phyloP scores from a whole-genome alignment of 2,113 vertebrate genomes.

The Terrapene triunguis region DNA sequence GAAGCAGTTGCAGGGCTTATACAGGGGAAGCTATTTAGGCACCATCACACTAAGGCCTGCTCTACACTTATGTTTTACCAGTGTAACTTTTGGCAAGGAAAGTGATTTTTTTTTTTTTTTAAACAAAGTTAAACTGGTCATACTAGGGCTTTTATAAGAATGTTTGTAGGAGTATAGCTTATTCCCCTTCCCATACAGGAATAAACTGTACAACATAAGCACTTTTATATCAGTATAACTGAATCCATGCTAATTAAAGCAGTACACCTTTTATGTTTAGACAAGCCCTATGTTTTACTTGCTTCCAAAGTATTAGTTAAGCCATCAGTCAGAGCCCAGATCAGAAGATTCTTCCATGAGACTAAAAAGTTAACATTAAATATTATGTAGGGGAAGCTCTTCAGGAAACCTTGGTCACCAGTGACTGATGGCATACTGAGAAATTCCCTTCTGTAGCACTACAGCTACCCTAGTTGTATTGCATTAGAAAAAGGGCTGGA shows the following conservation, averaged over 20 bases:
- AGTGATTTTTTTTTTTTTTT: neutral
- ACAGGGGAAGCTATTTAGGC: neutral
- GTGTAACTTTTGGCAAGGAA: neutral
- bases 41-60: neutral
- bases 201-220: neutral
- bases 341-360: neutral
- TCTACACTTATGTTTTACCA: neutral
- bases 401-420: no score
- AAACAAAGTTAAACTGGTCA: neutral
- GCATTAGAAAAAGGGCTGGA: neutral
- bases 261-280: neutral
- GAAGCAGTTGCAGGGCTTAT: neutral
- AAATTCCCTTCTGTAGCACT: no score
- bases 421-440: no score
- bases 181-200: neutral
- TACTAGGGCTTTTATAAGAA: neutral
- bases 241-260: neutral
- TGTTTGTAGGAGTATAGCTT: neutral
- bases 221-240: neutral
- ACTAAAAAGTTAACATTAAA: neutral
- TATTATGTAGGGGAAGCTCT: no score
- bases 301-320: no score
- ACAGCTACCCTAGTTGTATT: no score
- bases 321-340: neutral
- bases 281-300: neutral